A percentile compares a stretch with the other conserved stretches of the same genome.
Evolutionary conservation across 2,888 invertebrate genomes (phyloP).

Genomic region (Amiota minor): DNA sequence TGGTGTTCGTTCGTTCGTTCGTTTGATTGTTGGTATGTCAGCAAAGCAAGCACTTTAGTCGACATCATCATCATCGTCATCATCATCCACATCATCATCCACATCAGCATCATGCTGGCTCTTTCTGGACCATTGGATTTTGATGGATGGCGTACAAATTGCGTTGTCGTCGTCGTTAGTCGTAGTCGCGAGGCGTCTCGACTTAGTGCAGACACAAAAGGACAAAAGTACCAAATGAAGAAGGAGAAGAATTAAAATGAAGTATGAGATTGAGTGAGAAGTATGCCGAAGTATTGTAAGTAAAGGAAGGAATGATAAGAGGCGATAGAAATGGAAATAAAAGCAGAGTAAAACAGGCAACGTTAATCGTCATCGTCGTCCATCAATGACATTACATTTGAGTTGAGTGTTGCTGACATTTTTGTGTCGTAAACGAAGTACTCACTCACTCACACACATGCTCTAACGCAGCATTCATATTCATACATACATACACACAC

Average conservation of each 20-base stretch:
- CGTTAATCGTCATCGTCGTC: constrained; percentile 48
- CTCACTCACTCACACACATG: constrained; percentile 34
- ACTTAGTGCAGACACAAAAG: constrained; percentile 36
- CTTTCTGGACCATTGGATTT: constrained; percentile 36
- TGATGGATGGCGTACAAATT: constrained; percentile 67
- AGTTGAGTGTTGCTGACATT: constrained; percentile 69
- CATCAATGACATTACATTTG: constrained; percentile 70
- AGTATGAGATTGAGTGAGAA: not conserved
- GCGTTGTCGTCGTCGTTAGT: constrained; percentile 39
- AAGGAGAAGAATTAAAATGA: not conserved
- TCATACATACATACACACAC: constrained; percentile 9
- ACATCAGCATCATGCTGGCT: constrained; percentile 33
- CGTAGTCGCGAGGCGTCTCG: not conserved
- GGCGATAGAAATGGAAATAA: constrained; percentile 24
- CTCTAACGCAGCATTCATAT: constrained; percentile 17
- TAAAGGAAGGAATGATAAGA: constrained; percentile 19
- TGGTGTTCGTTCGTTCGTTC: not conserved
- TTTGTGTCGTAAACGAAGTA: constrained; percentile 65
- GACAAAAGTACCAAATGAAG: constrained; percentile 43
- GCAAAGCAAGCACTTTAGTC: constrained; percentile 6
- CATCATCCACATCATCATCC: too few species aligned
- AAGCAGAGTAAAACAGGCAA: constrained; percentile 45
- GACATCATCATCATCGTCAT: too few species aligned
- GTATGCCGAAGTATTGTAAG: not conserved
- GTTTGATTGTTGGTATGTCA: not conserved